Conservation (phyloP, 2,797 vertebrate species). For the Kryptopterus vitreolus region DNA sequence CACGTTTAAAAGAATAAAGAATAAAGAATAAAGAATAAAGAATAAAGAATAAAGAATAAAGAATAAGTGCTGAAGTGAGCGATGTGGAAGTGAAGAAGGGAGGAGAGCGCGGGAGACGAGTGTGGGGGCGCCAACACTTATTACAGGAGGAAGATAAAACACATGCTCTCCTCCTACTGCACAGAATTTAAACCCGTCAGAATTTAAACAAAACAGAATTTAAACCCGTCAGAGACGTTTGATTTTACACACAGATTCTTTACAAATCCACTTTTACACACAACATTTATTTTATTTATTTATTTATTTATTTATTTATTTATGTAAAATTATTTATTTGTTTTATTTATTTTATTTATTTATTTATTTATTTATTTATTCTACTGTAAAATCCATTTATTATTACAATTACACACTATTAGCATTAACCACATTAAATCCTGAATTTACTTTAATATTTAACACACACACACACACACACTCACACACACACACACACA, state of each 20-base stretch:
- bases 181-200: background rate
- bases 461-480: no score
- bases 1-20: background rate
- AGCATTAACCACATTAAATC: background rate
- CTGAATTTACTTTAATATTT: background rate
- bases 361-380: no score
- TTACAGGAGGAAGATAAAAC: slow-evolving; percentile 1
- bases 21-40: background rate
- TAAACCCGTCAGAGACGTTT: background rate
- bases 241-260: no score
- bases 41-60: background rate
- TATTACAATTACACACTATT: background rate
- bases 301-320: no score
- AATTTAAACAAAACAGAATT: no score
- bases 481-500: no score
- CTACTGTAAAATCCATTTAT: background rate
- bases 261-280: no score
- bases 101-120: background rate
- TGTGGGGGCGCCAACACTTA: slow-evolving; percentile 2
- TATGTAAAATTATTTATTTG: no score
- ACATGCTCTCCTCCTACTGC: slow-evolving; percentile 8
- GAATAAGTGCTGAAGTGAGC: no score
- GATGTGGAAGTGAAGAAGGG: background rate
- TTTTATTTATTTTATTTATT: no score
- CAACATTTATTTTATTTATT: no score